Base-by-base conservation (phyloP, 2,888 invertebrate genomes). In the Tholera decimalis region DNA sequence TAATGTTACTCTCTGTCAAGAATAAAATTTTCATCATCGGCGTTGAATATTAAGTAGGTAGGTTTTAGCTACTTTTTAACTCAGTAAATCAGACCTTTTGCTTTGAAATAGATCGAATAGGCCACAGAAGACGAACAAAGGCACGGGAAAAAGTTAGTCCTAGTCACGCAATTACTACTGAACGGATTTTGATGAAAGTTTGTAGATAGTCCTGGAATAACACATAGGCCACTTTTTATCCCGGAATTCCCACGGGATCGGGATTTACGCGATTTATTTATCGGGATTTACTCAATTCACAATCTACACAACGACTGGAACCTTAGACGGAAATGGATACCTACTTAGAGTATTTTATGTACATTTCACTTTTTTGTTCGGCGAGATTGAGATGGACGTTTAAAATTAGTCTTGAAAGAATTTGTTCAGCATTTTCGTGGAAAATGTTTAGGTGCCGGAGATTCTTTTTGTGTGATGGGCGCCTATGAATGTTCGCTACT, bases 381-480 rank as follows among this genome's bases (percentile, higher is more conserved):
- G 5, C 8, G 1, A 47, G 24, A 54, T 66, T 59, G 13, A 53
- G 58, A 66, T 43, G 30, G 55, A 47, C 55, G 53, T 60, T 65
- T 57, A 20, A 73, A 73, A 67, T 60, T 72, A 49, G 24, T 47
- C 43, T 44, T n/a, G 20, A 67, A 60, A 44, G 37, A 41, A 46
- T 44, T 51, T 53, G 54, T 49, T 37, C 20, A 70, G 4, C 26
- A 26, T 65, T 55, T 50, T 59, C 30, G 39, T 41, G n/a, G 2
- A 59, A 46, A 37, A 46, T 37, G 2, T 44, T 50, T 13, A 8
- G 8, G 26, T 4, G 8, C 26, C 26, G 26, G 4, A 39, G 35
- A 35, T 53, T 72, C 53, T 26, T 22, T 54, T 54, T 61, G 46
- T 33, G 44, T n/a, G 20, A 43, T 58, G 24, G 4, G 13, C 18